Percentiles rank a stretch among this genome's conserved stretches.
Conservation (phyloP, 2,113 vertebrate genomes). For the Nibea coibor region DNA sequence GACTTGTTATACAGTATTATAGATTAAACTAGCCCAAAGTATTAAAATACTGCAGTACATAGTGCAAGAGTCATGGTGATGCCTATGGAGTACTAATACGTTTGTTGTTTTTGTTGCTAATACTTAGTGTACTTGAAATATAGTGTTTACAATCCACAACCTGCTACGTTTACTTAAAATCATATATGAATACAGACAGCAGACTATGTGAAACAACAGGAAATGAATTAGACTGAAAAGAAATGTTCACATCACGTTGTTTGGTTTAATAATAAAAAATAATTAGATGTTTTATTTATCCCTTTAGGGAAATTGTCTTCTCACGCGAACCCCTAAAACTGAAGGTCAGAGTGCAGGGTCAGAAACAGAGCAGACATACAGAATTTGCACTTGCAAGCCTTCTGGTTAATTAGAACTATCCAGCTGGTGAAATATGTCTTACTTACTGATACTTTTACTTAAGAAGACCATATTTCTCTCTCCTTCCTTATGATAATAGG, state of each 20-base stretch:
- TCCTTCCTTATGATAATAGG: neutral
- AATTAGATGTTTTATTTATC: conserved; percentile 25
- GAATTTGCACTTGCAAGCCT: neutral
- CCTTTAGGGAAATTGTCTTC: conserved; percentile 27
- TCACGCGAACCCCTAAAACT: conserved; percentile 38
- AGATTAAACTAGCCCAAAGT: neutral
- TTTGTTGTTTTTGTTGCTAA: neutral
- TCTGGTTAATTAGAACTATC: conserved; percentile 5
- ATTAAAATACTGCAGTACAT: neutral
- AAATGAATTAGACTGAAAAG: conserved; percentile 41
- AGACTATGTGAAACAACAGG: neutral
- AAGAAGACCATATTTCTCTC: neutral
- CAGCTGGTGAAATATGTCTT: conserved; percentile 3
- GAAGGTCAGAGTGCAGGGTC: conserved; percentile 34
- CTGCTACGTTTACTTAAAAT: neutral
- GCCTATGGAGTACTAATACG: too few relatives aligned
- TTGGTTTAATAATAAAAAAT: conserved; percentile 45
- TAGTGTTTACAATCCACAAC: neutral
- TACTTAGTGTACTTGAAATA: neutral
- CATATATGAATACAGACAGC: neutral
- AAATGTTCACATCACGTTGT: conserved; percentile 36
- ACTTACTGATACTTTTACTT: neutral
- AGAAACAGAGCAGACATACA: neutral
- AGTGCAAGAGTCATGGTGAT: neutral
- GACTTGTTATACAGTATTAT: neutral